phyloP scores from a whole-genome alignment of 1,140 invertebrate species.

The Caligus rogercresseyi region DNA sequence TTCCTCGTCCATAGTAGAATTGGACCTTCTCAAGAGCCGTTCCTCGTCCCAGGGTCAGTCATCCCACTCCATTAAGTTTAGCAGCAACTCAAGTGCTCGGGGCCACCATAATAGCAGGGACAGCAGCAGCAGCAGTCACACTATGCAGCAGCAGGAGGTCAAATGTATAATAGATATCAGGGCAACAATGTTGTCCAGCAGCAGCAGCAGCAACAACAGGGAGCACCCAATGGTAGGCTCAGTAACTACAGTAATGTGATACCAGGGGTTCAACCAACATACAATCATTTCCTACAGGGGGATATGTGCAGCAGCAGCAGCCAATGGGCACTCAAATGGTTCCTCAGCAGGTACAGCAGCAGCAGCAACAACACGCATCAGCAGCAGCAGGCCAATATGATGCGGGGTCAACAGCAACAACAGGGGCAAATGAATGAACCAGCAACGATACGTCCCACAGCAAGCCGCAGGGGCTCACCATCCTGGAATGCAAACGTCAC shows the following conservation, averaged over 20 bases:
- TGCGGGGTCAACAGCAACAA: slow-evolving; percentile 22
- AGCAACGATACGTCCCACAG: slow-evolving; percentile 21
- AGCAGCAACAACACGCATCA: slow-evolving; percentile 20
- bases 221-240: neutral
- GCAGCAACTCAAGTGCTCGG: neutral
- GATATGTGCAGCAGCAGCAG: slow-evolving; percentile 9
- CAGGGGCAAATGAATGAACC: slow-evolving; percentile 19
- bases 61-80: neutral
- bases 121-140: neutral
- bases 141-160: neutral
- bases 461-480: neutral
- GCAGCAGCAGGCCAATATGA: slow-evolving; percentile 21
- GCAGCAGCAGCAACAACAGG: no score
- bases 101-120: neutral
- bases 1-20: neutral
- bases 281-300: neutral
- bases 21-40: neutral
- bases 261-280: neutral
- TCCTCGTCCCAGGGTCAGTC: neutral
- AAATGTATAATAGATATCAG: neutral
- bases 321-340: slow-evolving; percentile 19
- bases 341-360: slow-evolving; percentile 8
- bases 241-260: neutral
- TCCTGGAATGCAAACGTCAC: neutral
- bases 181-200: no score